Conservation (phyloP, 1,140 invertebrate species). For the Eueides isabella region DNA sequence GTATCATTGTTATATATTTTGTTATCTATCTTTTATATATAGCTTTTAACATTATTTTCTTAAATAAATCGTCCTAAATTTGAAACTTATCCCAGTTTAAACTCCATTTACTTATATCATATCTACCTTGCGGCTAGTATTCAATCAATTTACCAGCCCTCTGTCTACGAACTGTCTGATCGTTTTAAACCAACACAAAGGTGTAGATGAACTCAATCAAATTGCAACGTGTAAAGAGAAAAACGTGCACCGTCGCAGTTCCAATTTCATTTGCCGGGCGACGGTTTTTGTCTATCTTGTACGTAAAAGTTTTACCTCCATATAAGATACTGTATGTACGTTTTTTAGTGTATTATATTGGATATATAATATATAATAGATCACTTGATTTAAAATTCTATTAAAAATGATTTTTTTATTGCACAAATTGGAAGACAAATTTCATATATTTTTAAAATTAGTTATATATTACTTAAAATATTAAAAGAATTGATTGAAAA, state of each 20-base stretch:
- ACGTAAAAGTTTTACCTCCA: neutral
- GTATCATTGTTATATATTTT: too few species aligned
- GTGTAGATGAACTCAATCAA: conserved; percentile 69
- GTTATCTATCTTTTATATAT: too few species aligned
- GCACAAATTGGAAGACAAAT: too few species aligned
- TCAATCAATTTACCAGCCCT: conserved; percentile 12
- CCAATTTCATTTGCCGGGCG: conserved; percentile 70
- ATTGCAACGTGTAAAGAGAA: conserved; percentile 60
- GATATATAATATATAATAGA: too few species aligned
- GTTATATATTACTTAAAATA: too few species aligned
- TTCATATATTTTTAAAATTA: too few species aligned
- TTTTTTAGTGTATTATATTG: neutral
- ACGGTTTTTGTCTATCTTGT: conserved; percentile 38
- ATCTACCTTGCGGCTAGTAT: neutral
- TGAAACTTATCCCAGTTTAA: too few species aligned
- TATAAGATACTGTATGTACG: neutral
- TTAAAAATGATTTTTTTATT: too few species aligned
- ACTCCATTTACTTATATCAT: neutral
- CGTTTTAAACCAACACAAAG: conserved; percentile 45
- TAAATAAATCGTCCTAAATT: too few species aligned
- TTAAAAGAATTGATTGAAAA: too few species aligned
- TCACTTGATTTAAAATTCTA: too few species aligned
- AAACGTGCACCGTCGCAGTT: conserved; percentile 68
- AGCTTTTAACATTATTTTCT: too few species aligned
- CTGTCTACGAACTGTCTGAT: conserved; percentile 22